Percentiles rank a stretch among this genome's conserved stretches.
phyloP scores from a whole-genome alignment of 2,113 vertebrate genomes.

The Oxygymnocypris stewartii region DNA sequence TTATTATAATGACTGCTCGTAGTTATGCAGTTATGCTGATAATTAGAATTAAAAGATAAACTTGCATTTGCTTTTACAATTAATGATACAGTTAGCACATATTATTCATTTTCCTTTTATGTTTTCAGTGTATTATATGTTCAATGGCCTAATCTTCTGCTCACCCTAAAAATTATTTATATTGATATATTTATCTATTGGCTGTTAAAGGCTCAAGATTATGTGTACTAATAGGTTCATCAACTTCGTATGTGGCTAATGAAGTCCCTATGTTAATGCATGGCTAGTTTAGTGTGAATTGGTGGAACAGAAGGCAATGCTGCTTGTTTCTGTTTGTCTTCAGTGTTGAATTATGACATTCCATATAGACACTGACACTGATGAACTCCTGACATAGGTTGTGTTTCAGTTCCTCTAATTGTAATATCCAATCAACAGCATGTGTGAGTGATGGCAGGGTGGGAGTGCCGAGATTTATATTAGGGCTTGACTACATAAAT shows the following conservation, averaged over 20 bases:
- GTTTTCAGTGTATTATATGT: background rate
- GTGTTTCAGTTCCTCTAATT: conserved; percentile 45
- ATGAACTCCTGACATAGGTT: conserved; percentile 40
- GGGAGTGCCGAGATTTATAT: conserved; percentile 10
- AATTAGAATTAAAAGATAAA: background rate
- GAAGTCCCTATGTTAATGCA: conserved; percentile 23
- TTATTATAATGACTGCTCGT: background rate
- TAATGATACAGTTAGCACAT: background rate
- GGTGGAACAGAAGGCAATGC: background rate
- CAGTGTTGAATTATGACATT: conserved; percentile 18
- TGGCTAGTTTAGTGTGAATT: conserved; percentile 23
- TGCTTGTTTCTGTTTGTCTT: background rate
- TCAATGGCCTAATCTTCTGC: background rate
- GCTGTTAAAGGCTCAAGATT: background rate
- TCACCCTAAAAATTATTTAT: background rate
- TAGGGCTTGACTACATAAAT: conserved; percentile 44
- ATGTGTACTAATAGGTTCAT: background rate
- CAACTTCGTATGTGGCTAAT: conserved; percentile 11
- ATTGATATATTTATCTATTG: background rate
- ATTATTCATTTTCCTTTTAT: background rate
- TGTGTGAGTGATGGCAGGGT: conserved; percentile 33
- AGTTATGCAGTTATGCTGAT: background rate
- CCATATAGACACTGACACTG: conserved; percentile 37
- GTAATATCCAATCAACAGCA: conserved; percentile 44
- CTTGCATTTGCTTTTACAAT: background rate